phyloP scores from a whole-genome alignment of 2,113 vertebrate genomes.

The Climacteris rufus region DNA sequence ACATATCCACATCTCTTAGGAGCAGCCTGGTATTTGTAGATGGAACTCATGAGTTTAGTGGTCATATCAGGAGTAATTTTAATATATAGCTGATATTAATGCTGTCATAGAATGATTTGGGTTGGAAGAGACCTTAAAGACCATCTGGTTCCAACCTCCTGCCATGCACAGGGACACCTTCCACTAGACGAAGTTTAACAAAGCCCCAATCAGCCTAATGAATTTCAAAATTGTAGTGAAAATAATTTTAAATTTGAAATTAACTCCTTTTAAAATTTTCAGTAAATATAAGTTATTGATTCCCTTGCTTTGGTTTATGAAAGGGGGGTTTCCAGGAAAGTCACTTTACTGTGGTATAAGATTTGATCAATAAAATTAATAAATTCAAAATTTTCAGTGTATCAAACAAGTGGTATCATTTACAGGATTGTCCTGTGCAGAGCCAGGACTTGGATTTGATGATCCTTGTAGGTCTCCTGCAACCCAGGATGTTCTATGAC shows the following conservation, averaged over 20 bases:
- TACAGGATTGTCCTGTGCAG: background rate
- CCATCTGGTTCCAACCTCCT: background rate
- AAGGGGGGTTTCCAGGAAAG: rapidly evolving
- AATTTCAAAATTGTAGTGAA: background rate
- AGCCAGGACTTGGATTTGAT: background rate
- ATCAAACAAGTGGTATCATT: background rate
- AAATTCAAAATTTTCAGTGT: background rate
- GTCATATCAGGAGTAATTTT: background rate
- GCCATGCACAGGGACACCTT: background rate
- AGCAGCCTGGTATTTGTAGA: background rate
- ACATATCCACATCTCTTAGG: background rate
- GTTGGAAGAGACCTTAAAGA: background rate
- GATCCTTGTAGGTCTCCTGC: background rate
- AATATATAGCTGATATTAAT: background rate
- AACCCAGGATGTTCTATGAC: background rate
- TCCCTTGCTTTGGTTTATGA: background rate
- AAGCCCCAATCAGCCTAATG: background rate
- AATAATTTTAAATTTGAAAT: background rate
- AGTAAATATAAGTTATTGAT: background rate
- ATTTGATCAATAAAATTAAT: background rate
- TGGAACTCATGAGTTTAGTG: background rate
- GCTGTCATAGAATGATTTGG: background rate
- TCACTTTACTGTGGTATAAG: background rate
- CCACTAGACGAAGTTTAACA: background rate
- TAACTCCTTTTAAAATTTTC: background rate